Percentiles rank a stretch among this genome's conserved stretches.
phyloP scores from a whole-genome alignment of 2,113 vertebrate species.

The Sorex fumeus region DNA sequence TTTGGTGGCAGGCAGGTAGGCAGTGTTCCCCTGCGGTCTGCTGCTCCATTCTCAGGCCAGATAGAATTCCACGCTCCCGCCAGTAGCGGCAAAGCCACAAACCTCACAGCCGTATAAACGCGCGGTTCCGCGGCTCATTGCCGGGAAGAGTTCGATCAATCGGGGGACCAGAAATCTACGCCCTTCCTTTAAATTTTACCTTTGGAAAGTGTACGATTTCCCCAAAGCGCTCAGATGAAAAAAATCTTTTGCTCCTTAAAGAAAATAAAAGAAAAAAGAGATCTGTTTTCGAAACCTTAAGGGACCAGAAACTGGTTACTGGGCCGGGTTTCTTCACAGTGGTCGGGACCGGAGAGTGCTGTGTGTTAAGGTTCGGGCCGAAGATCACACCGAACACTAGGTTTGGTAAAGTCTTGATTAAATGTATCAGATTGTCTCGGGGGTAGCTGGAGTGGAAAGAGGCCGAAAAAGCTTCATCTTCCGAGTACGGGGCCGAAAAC shows the following conservation, averaged over 20 bases:
- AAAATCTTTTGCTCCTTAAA: not conserved
- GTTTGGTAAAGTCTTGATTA: slow-evolving; percentile 72
- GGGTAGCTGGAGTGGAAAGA: slow-evolving; percentile 63
- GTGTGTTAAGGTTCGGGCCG: not conserved
- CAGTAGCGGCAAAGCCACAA: slow-evolving; percentile 12
- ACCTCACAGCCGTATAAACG: not conserved
- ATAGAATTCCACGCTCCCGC: slow-evolving; percentile 25
- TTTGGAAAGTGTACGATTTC: not conserved
- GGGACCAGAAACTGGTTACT: not conserved
- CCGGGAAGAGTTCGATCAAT: not conserved
- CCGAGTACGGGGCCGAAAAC: slow-evolving; percentile 54
- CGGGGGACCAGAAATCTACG: not conserved
- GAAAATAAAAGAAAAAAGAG: too few relatives aligned
- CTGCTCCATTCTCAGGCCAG: slow-evolving; percentile 52
- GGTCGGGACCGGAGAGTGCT: too few relatives aligned
- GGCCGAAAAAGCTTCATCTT: slow-evolving; percentile 74
- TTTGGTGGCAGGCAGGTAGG: not conserved
- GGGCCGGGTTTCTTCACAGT: not conserved
- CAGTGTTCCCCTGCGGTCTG: slow-evolving; percentile 10
- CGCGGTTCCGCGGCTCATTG: not conserved
- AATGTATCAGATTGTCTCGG: slow-evolving; percentile 47
- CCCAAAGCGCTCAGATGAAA: slow-evolving; percentile 3
- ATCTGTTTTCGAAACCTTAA: not conserved
- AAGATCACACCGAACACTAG: slow-evolving; percentile 43
- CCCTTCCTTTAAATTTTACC: not conserved